Conservation (phyloP, 1,140 invertebrate species). For the Diorhabda carinulata region DNA sequence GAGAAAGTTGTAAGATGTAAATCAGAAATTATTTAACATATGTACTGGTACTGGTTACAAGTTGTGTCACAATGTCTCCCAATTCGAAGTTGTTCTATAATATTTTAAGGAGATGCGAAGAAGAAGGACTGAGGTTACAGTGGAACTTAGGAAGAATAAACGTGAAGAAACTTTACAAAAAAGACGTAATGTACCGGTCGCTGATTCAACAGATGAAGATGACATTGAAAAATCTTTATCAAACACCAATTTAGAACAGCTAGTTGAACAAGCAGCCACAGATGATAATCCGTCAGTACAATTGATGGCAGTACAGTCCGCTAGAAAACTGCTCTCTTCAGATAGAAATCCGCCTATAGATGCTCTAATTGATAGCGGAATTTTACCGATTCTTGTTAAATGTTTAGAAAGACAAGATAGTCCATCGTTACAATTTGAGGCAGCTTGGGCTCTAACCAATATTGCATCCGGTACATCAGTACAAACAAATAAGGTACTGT, state of each 20-base stretch:
- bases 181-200: slow-evolving; percentile 85
- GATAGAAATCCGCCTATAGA: slow-evolving; percentile 99
- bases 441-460: slow-evolving; percentile 98
- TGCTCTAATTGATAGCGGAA: slow-evolving; percentile 86
- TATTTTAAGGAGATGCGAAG: slow-evolving; percentile 84
- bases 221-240: slow-evolving; percentile 67
- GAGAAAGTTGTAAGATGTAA: too few relatives aligned
- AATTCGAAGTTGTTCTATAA: neutral
- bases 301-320: slow-evolving; percentile 78
- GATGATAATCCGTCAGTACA: slow-evolving; percentile 67
- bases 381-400: slow-evolving; percentile 88
- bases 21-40: too few relatives aligned
- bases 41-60: too few relatives aligned
- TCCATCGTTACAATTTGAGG: slow-evolving; percentile 94
- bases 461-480: slow-evolving; percentile 95
- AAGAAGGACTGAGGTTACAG: slow-evolving; percentile 90
- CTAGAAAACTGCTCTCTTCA: slow-evolving; percentile 90
- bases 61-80: too few relatives aligned
- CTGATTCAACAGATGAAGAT: slow-evolving; percentile 77
- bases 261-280: slow-evolving; percentile 71
- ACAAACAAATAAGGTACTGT: slow-evolving; percentile 79
- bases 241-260: slow-evolving; percentile 61
- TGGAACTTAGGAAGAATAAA: slow-evolving; percentile 95
- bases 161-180: slow-evolving; percentile 94
- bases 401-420: slow-evolving; percentile 86